These are phyloP conservation scores for Exaiptasia diaphana DNA, from an alignment of 64 coral and sea anemone genomes.

Conservation along the genomic window DNA sequence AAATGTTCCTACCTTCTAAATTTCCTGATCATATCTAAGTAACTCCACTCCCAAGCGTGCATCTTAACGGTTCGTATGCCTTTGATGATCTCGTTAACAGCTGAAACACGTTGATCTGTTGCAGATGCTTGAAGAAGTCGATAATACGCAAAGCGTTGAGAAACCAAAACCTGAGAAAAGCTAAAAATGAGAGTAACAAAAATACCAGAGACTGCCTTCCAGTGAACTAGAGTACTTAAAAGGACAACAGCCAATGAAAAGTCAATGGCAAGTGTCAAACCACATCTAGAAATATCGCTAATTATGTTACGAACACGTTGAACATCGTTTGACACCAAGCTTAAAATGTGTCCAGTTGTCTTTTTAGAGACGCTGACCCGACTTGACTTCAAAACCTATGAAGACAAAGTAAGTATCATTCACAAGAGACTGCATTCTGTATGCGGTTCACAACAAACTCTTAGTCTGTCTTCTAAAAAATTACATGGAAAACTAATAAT, in stretches of 20 bases:
- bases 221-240: background rate
- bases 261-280: background rate
- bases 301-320: background rate
- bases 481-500: too few relatives aligned
- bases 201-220: background rate
- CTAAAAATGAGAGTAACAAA: background rate
- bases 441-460: too few relatives aligned
- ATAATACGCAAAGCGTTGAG: background rate
- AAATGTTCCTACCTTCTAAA: constrained; percentile 13
- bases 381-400: background rate
- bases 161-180: background rate
- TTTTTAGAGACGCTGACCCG: background rate
- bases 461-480: too few relatives aligned
- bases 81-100: background rate
- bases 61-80: constrained; percentile 31
- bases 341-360: background rate
- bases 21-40: background rate
- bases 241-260: background rate
- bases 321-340: background rate
- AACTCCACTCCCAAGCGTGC: constrained; percentile 17
- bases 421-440: too few relatives aligned
- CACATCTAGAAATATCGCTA: background rate
- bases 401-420: too few relatives aligned
- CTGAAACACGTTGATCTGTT: background rate
- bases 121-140: background rate